Evolutionary conservation across 2,888 invertebrate species (phyloP), one percentile per base, ranked within the genome.

Genomic region (Empis livida): DNA sequence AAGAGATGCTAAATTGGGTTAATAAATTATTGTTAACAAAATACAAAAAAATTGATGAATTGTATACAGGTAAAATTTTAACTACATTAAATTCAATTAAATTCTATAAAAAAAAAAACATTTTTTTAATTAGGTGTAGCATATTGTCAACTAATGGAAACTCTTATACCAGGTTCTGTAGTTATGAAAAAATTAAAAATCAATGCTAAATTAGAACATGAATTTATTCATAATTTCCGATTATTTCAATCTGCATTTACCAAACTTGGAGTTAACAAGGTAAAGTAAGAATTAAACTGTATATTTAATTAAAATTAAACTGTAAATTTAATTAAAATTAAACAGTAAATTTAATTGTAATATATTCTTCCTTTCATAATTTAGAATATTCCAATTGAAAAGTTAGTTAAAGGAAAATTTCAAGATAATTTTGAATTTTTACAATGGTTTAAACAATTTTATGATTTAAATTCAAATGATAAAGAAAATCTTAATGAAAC

Each of bases 121-220:
- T 31, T n/a, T n/a, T n/a, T n/a, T n/a, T 32, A 10, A 20, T 20
- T 23, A 45, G 45, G 45, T 14, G 13, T 32, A 5, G 41, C 45
- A 31, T 45, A 45, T 41, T 45, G 45, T 35, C 16, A 45, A 41
- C 20, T 45, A 31, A 45, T 45, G 32, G 35, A 35, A 11, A 31
- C 17, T 17, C 5, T 45, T 10, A 32, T 42, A 14, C 45, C 45
- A 10, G 45, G 45, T 2, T 20, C 41, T 13, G n/a, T 43, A 32
- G 10, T n/a, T 30, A 45, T 42, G 44, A 49, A 44, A 44, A 41
- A 10, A 27, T n/a, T 43, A 9, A 47, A 47, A 40, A 16, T 16
- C 9, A 44, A 44, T 41, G 27, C 44, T 6, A 40, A 44, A 44
- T 3, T 42, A 13, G 44, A 43, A 10, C 42, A 16, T 11, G 37